phyloP scores from a whole-genome alignment of 1,140 invertebrate genomes.

The Drosophila watanabei region DNA sequence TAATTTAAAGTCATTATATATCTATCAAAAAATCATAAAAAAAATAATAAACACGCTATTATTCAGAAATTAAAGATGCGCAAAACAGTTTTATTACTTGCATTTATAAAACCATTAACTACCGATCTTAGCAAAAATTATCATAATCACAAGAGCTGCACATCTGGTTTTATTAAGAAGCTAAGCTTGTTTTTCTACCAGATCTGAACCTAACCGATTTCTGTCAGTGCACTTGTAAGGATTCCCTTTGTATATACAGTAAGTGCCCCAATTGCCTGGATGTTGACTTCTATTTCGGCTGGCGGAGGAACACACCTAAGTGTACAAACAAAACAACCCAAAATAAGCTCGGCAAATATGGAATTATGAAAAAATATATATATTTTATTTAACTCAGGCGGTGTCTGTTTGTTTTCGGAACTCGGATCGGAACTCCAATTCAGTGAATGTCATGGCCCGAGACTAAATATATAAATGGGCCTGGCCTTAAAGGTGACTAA shows the following conservation, averaged over 20 bases:
- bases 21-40: neutral
- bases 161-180: neutral
- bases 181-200: neutral
- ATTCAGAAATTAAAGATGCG: constrained; percentile 1
- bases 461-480: constrained; percentile 59
- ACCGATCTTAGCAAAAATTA: neutral
- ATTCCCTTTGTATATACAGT: constrained; percentile 19
- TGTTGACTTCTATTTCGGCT: constrained; percentile 50
- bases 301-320: constrained; percentile 55
- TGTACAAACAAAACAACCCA: constrained; percentile 65
- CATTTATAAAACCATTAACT: constrained; percentile 11
- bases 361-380: constrained; percentile 49
- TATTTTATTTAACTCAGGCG: constrained; percentile 36
- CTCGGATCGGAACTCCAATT: constrained; percentile 24
- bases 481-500: constrained; percentile 44
- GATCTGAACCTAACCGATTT: neutral
- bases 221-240: constrained; percentile 3
- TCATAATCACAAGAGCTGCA: neutral
- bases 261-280: constrained; percentile 44
- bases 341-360: constrained; percentile 47
- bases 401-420: constrained; percentile 60
- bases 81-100: constrained; percentile 1
- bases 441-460: constrained; percentile 45
- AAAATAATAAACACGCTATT: constrained; percentile 10
- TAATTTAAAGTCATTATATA: neutral